Conservation (phyloP, 53 echinoderm and acorn worm species). For the Henricia sp. region DNA sequence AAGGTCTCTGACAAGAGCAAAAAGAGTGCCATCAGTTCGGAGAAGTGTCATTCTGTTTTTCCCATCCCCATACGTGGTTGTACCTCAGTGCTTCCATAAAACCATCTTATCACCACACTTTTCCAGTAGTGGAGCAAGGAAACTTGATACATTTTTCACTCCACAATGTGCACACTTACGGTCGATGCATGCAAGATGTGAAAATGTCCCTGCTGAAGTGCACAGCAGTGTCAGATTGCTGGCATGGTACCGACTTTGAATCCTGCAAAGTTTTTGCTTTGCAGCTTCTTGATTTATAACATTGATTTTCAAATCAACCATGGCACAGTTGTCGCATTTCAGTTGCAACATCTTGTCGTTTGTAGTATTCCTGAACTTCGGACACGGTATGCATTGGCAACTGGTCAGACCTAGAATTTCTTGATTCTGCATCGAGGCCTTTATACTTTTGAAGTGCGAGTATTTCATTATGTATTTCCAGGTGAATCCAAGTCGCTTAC, state of each 20-base stretch:
- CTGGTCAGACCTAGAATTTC: too few relatives aligned
- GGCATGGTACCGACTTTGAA: not conserved
- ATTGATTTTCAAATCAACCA: too few relatives aligned
- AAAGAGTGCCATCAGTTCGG: not conserved
- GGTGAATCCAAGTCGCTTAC: too few relatives aligned
- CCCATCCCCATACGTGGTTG: not conserved
- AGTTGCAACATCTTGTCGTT: too few relatives aligned
- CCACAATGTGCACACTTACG: not conserved
- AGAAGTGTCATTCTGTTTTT: not conserved
- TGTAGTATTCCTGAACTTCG: too few relatives aligned
- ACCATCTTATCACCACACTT: not conserved
- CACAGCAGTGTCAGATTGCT: not conserved
- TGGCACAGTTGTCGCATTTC: too few relatives aligned
- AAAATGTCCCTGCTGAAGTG: not conserved
- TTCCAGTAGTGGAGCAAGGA: not conserved
- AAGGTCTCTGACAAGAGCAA: not conserved
- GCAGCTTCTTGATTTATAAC: not conserved
- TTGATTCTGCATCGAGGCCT: too few relatives aligned
- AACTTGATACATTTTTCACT: not conserved
- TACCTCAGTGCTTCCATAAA: not conserved
- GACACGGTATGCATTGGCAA: too few relatives aligned
- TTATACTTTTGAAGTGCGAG: too few relatives aligned
- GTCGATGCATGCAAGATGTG: not conserved
- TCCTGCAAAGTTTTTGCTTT: not conserved
- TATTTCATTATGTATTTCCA: too few relatives aligned